Percentiles rank a stretch among this genome's conserved stretches.
Conservation (phyloP, 2,113 vertebrate genomes). For the Tragulus kanchil region DNA sequence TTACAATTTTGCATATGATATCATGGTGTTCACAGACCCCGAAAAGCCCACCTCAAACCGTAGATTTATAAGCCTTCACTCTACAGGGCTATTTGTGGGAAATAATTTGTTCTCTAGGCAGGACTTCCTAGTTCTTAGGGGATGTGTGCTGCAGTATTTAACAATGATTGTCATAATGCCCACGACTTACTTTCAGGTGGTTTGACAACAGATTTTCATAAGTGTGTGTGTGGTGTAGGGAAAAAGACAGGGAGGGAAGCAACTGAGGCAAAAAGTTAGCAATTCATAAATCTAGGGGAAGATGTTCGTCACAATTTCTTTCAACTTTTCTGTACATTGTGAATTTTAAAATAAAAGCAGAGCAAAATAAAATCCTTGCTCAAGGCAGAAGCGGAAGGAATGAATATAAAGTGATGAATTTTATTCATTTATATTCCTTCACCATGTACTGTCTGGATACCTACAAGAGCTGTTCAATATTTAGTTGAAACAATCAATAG, state of each 20-base stretch:
- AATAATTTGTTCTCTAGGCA: slow-evolving; percentile 51
- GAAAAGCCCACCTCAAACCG: not conserved
- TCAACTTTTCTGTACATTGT: slow-evolving; percentile 52
- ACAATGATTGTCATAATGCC: not conserved
- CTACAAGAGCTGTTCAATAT: slow-evolving; percentile 70
- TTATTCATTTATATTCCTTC: slow-evolving; percentile 80
- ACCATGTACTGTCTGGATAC: slow-evolving; percentile 71
- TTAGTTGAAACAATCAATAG: slow-evolving; percentile 77
- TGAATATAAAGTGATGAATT: slow-evolving; percentile 74
- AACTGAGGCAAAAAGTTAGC: slow-evolving; percentile 34
- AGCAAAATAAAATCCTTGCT: slow-evolving; percentile 42
- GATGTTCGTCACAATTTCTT: slow-evolving; percentile 55
- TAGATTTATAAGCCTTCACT: not conserved
- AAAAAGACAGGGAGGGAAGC: not conserved
- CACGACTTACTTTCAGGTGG: slow-evolving; percentile 12
- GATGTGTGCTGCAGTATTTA: not conserved
- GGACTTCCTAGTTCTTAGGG: slow-evolving; percentile 25
- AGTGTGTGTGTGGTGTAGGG: not conserved
- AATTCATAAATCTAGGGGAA: slow-evolving; percentile 17
- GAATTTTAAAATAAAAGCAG: slow-evolving; percentile 66
- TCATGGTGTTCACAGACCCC: not conserved
- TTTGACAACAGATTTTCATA: not conserved
- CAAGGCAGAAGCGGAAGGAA: slow-evolving; percentile 47
- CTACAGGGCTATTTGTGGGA: slow-evolving; percentile 23
- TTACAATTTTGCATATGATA: not conserved